These are phyloP conservation scores for Drepana arcuata DNA, from an alignment of 1,140 invertebrate genomes.

Conservation along the genomic window DNA sequence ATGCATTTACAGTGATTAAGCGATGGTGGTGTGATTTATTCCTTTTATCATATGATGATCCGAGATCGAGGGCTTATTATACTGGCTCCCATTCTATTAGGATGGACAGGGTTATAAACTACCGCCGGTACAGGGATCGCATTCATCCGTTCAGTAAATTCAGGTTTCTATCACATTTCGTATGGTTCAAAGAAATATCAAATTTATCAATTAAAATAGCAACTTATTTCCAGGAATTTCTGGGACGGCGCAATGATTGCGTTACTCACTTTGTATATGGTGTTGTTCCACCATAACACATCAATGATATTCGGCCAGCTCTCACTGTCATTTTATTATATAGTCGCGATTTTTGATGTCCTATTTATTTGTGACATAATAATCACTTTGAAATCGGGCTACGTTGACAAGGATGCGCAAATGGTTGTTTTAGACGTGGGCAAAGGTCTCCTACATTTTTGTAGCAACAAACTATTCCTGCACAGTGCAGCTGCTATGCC, in stretches of 20 bases:
- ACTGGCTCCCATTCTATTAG: conserved; percentile 24
- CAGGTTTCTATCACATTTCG: too few species aligned
- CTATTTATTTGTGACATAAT: conserved; percentile 23
- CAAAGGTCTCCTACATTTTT: conserved; percentile 18
- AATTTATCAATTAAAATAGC: too few species aligned
- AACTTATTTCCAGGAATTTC: conserved; percentile 19
- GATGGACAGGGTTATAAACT: conserved; percentile 24
- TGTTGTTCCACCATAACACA: conserved; percentile 22
- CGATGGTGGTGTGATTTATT: conserved; percentile 29
- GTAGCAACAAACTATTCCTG: conserved; percentile 24
- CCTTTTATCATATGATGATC: conserved; percentile 17
- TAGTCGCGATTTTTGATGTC: conserved; percentile 16
- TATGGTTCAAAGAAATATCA: too few species aligned
- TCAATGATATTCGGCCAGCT: conserved; percentile 14
- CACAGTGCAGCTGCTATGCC: conserved; percentile 23
- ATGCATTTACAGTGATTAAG: conserved; percentile 5
- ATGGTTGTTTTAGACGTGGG: conserved; percentile 18
- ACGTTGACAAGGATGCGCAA: conserved; percentile 13
- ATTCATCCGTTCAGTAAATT: conserved; percentile 40
- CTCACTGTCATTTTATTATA: conserved; percentile 7
- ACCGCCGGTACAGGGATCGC: conserved; percentile 11
- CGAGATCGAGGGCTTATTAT: conserved; percentile 18
- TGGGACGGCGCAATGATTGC: conserved; percentile 20
- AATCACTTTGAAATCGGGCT: conserved; percentile 25
- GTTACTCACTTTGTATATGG: conserved; percentile 14